Conservation (phyloP, 2,797 vertebrate genomes). For the Ptychadena robeensis region DNA sequence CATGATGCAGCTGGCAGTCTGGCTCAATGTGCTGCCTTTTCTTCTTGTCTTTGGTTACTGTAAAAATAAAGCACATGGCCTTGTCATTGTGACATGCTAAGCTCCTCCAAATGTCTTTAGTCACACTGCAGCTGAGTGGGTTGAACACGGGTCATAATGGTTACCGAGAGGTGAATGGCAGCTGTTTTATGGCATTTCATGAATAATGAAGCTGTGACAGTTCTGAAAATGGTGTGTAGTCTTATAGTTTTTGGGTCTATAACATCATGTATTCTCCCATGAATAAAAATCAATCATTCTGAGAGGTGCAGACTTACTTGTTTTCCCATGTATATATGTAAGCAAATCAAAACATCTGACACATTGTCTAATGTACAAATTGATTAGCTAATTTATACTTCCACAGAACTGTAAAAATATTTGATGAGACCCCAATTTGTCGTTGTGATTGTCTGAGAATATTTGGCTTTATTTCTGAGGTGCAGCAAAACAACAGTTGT, state of each 20-base stretch:
- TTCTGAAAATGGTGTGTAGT: background rate
- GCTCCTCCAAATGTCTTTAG: background rate
- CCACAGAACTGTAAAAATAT: no score
- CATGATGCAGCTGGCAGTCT: constrained; percentile 1
- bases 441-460: no score
- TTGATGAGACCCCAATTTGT: no score
- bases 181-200: background rate
- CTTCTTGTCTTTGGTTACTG: background rate
- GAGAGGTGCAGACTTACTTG: background rate
- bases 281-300: background rate
- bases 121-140: background rate
- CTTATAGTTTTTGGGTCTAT: background rate
- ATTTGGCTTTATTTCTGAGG: no score
- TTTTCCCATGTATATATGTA: no score
- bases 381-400: no score
- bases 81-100: constrained; percentile 7
- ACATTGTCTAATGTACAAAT: no score
- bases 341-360: no score
- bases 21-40: background rate
- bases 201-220: background rate
- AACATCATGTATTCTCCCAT: background rate
- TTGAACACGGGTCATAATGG: background rate
- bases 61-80: constrained; percentile 21
- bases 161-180: background rate
- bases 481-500: no score